phyloP scores from a whole-genome alignment of 2,797 vertebrate genomes.

The Sebastes baramenuke region DNA sequence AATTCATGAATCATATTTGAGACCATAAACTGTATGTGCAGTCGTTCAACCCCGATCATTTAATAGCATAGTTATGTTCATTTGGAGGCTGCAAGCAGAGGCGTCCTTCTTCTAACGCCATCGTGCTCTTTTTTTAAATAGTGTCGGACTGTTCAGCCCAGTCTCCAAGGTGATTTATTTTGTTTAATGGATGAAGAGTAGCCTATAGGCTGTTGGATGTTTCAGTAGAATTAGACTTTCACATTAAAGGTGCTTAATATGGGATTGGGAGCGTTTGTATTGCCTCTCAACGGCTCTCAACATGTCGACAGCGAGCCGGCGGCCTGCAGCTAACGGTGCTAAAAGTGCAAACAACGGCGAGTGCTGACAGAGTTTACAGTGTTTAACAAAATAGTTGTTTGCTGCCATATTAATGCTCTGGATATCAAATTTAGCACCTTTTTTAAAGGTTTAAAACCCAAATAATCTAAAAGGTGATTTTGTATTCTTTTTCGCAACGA shows the following conservation, averaged over 20 bases:
- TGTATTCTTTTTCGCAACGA: neutral
- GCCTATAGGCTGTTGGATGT: neutral
- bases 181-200: neutral
- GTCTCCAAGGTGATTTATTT: neutral
- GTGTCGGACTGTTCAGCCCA: neutral
- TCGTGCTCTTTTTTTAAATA: neutral
- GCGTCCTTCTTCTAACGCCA: neutral
- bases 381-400: no score
- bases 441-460: no score
- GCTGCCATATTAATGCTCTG: no score
- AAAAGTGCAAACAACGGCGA: no score
- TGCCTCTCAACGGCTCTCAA: no score
- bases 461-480: neutral
- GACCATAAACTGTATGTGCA: neutral
- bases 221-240: no score
- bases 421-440: no score
- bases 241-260: no score
- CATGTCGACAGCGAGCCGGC: no score
- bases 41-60: neutral
- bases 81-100: neutral
- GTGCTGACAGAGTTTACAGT: no score
- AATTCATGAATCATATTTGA: neutral
- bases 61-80: neutral
- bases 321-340: no score
- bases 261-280: no score